These are phyloP conservation scores for Hydrophis major DNA, from an alignment of 2,797 vertebrate genomes.

Conservation along the genomic window DNA sequence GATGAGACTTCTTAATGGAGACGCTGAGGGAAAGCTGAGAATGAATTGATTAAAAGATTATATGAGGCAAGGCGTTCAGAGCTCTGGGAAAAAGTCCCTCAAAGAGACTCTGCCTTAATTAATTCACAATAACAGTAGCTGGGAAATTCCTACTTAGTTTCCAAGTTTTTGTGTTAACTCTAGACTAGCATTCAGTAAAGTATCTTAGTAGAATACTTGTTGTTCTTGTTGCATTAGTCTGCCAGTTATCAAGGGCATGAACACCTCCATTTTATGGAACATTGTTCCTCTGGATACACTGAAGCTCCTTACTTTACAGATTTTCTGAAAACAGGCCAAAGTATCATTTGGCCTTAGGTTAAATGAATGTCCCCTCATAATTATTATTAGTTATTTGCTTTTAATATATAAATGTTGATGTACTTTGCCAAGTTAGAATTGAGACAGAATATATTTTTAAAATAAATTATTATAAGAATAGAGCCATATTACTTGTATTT, in stretches of 20 bases:
- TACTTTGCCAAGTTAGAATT: neutral
- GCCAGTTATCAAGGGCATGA: neutral
- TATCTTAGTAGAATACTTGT: neutral
- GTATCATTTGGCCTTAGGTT: neutral
- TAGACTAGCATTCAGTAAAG: neutral
- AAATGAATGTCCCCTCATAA: neutral
- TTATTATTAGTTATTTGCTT: neutral
- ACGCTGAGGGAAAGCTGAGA: neutral
- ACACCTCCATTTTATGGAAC: neutral
- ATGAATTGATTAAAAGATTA: neutral
- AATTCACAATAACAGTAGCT: neutral
- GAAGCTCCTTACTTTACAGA: neutral
- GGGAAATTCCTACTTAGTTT: neutral
- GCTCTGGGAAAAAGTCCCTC: neutral
- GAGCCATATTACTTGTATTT: neutral
- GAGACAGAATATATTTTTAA: neutral
- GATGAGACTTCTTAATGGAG: neutral
- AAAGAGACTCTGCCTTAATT: neutral
- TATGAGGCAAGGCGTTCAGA: neutral
- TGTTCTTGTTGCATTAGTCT: neutral
- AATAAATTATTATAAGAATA: neutral
- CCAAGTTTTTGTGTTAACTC: neutral
- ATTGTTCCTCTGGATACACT: neutral
- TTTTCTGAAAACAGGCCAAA: neutral
- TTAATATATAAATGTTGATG: neutral